These are phyloP conservation scores for Radopholus similis DNA, from an alignment of 1,140 invertebrate species.

Conservation along the genomic window DNA sequence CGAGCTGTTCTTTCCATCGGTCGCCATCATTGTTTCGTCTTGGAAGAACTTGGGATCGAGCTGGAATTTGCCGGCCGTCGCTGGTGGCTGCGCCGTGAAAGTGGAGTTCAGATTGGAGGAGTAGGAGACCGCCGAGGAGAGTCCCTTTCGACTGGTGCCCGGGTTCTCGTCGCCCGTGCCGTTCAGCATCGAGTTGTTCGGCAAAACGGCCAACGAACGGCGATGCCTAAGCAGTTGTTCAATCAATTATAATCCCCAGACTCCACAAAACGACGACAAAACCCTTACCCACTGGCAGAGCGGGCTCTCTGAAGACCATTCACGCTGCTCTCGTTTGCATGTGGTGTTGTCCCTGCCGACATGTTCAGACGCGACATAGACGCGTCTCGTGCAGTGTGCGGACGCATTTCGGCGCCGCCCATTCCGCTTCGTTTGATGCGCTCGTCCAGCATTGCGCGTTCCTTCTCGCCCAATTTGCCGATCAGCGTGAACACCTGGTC, in stretches of 20 bases:
- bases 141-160: background rate
- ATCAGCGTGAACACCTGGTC: constrained; percentile 85
- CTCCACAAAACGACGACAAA: background rate
- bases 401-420: background rate
- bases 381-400: background rate
- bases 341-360: background rate
- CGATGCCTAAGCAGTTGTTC: background rate
- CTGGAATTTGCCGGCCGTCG: constrained; percentile 8
- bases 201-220: background rate
- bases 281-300: constrained; percentile 6
- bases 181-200: constrained; percentile 12
- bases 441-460: constrained; percentile 85
- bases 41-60: constrained; percentile 29
- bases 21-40: constrained; percentile 23
- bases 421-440: constrained; percentile 76
- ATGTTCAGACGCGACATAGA: background rate
- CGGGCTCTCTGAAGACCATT: background rate
- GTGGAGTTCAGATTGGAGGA: constrained; percentile 2
- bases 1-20: background rate
- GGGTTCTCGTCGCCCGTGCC: background rate
- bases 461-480: constrained; percentile 89
- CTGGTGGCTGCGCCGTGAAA: background rate
- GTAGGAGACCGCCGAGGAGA: constrained; percentile 7
- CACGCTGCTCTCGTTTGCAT: background rate
- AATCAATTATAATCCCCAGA: background rate